phyloP scores from a whole-genome alignment of 92 coral and sea anemone species.

The Zoanthus gigantus region DNA sequence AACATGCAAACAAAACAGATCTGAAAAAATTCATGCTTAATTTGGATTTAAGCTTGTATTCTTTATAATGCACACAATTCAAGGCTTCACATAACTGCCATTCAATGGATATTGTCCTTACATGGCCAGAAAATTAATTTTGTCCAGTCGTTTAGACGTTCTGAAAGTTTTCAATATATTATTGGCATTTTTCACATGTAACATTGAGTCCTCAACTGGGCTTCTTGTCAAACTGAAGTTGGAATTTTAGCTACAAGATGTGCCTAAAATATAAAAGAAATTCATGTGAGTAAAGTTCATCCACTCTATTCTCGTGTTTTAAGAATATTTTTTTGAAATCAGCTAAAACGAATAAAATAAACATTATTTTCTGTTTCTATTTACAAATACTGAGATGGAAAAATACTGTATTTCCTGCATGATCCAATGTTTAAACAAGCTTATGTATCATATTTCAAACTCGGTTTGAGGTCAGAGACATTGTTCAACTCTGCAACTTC shows the following conservation, averaged over 20 bases:
- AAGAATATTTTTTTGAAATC: background rate
- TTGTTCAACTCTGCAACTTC: background rate
- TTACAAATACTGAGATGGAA: background rate
- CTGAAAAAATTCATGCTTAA: no score
- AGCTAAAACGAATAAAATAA: background rate
- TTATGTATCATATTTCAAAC: background rate
- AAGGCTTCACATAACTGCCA: no score
- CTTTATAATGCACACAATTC: no score
- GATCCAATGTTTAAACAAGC: background rate
- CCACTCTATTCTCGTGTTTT: background rate
- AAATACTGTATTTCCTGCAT: background rate
- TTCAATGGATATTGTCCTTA: no score
- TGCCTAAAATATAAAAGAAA: background rate
- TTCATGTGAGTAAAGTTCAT: background rate
- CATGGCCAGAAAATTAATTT: no score
- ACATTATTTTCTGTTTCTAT: slow-evolving; percentile 28
- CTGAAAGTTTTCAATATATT: no score
- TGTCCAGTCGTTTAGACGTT: no score
- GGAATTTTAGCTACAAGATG: background rate
- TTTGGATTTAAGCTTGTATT: no score
- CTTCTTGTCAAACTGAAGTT: slow-evolving; percentile 21
- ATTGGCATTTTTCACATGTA: background rate
- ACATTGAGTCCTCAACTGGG: slow-evolving; percentile 9
- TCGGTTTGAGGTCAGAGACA: background rate
- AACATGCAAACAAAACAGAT: no score